A percentile compares a stretch with the other conserved stretches of the same genome.
Conservation (phyloP, 1,140 invertebrate species). For the Lepidurus apus region DNA sequence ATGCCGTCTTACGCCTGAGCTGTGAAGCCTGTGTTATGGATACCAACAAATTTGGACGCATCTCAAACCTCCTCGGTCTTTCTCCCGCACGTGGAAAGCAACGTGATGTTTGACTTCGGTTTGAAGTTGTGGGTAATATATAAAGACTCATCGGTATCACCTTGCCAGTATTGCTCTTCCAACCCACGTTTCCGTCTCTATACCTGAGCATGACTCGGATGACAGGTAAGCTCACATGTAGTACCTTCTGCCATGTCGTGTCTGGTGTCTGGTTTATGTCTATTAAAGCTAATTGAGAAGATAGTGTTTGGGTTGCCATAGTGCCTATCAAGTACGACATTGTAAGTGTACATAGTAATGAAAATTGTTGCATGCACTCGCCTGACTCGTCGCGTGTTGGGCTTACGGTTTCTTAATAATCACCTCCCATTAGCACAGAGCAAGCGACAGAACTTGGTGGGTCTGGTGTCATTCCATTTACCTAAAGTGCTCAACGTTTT, state of each 20-base stretch:
- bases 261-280: background rate
- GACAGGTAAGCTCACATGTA: background rate
- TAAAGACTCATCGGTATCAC: background rate
- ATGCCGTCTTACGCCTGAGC: background rate
- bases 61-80: background rate
- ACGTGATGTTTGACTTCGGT: background rate
- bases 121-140: background rate
- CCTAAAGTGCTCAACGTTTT: background rate
- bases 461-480: background rate
- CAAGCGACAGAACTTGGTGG: too few relatives aligned
- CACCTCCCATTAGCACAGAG: too few relatives aligned
- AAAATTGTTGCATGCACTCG: background rate
- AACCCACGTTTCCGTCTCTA: background rate
- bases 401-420: too few relatives aligned
- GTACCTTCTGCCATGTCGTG: background rate
- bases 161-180: background rate
- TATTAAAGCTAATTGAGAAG: background rate
- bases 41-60: background rate
- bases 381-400: background rate
- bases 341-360: background rate
- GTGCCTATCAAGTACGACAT: background rate
- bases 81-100: background rate
- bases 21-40: background rate
- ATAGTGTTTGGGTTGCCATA: background rate
- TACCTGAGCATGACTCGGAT: background rate